phyloP scores from a whole-genome alignment of 1,140 invertebrate genomes.

The Zaprionus tsacasi region DNA sequence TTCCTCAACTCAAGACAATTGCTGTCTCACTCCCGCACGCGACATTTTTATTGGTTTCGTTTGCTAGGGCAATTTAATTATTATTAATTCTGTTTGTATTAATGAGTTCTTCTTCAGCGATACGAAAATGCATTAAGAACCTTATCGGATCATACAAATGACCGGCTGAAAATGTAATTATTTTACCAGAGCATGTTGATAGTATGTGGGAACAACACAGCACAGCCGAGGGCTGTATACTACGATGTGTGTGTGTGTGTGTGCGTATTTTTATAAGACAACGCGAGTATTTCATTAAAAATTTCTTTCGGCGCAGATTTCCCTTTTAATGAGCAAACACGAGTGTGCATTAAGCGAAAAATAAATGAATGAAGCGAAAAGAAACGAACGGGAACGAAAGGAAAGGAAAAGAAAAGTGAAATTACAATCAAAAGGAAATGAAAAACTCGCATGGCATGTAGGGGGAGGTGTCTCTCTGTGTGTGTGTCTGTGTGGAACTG shows the following conservation, averaged over 20 bases:
- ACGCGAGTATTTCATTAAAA: conserved; percentile 30
- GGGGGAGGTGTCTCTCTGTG: conserved; percentile 5
- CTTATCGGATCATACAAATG: conserved; percentile 25
- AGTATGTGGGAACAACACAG: not conserved
- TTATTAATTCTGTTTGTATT: conserved; percentile 17
- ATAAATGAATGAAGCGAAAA: conserved; percentile 15
- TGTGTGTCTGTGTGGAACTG: not conserved
- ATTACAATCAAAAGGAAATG: conserved; percentile 1
- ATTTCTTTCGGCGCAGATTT: conserved; percentile 48
- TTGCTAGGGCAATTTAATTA: conserved; percentile 16
- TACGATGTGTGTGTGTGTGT: not conserved
- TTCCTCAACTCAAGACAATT: not conserved
- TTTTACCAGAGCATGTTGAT: conserved; percentile 17
- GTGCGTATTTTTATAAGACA: conserved; percentile 20
- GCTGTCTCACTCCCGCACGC: not conserved
- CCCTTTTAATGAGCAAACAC: conserved; percentile 61
- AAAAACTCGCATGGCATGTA: conserved; percentile 9
- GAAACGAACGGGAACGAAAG: conserved; percentile 8
- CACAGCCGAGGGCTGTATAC: not conserved
- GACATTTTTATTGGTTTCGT: not conserved
- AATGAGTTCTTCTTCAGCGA: conserved; percentile 30
- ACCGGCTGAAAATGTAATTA: conserved; percentile 58
- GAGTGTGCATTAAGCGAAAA: conserved; percentile 52
- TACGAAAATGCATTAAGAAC: conserved; percentile 36
- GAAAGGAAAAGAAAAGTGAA: not conserved